These are phyloP conservation scores for Pungitius pungitius DNA, from an alignment of 2,113 vertebrate genomes.

Conservation along the genomic window DNA sequence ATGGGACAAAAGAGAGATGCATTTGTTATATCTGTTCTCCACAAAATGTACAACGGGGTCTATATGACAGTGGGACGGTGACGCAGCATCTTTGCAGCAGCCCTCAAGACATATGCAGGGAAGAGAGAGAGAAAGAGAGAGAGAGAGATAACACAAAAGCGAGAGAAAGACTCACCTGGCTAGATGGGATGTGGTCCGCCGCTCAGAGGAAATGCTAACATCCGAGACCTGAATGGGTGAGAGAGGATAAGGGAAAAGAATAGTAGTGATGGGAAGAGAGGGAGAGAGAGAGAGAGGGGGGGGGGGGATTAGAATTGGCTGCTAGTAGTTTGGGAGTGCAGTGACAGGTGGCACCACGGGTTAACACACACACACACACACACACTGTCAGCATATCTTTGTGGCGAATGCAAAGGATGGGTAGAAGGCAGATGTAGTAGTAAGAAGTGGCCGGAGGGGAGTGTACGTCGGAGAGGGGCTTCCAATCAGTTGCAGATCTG, in stretches of 20 bases:
- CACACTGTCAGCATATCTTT: slow-evolving; percentile 29
- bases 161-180: slow-evolving; percentile 63
- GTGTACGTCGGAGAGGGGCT: slow-evolving; percentile 20
- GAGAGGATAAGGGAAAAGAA: slow-evolving; percentile 28
- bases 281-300: slow-evolving; percentile 21
- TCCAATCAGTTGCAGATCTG: slow-evolving; percentile 46
- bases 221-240: slow-evolving; percentile 61
- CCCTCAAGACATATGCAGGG: slow-evolving; percentile 46
- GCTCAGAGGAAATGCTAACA: slow-evolving; percentile 59
- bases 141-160: slow-evolving; percentile 23
- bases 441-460: slow-evolving; percentile 22
- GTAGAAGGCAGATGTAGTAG: slow-evolving; percentile 30
- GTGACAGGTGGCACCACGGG: slow-evolving; percentile 56
- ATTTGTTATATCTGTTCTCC: slow-evolving; percentile 9
- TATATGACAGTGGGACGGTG: slow-evolving; percentile 57
- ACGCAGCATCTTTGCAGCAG: slow-evolving; percentile 77
- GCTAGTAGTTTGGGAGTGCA: slow-evolving; percentile 57
- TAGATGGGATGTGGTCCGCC: slow-evolving; percentile 50
- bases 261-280: slow-evolving; percentile 17
- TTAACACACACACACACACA: slow-evolving; percentile 29
- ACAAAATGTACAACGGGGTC: slow-evolving; percentile 24
- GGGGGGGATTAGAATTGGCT: slow-evolving; percentile 59
- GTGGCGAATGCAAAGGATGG: slow-evolving; percentile 30
- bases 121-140: slow-evolving; percentile 11
- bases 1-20: not conserved